Evolutionary conservation across 2,113 vertebrate species (phyloP), one percentile per base, ranked within the genome.

Genomic region (Reinhardtius hippoglossoides): DNA sequence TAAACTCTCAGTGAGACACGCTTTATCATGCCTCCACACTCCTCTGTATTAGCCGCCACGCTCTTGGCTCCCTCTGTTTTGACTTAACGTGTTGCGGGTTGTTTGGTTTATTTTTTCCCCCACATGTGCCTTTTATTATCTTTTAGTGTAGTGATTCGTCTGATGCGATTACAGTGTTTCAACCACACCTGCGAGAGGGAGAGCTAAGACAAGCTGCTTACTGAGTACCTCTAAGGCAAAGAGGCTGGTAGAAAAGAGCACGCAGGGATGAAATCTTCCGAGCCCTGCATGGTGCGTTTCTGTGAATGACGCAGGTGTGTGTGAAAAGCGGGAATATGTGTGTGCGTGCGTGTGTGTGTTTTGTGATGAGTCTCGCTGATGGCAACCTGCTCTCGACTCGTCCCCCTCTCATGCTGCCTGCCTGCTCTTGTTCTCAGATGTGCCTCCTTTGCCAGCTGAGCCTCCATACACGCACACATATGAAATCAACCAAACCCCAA

Each of bases 301-400:
- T 84, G 75, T 24, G 75, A 83, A 77, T 54, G 52, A 57, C 62
- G 10, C 66, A 24, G 76, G 16, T n/a, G 74, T 69, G 75, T 72
- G 70, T 80, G 77, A 83, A 62, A 63, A 64, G 31, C n/a, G 78
- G 40, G 31, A 74, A 72, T 78, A 31, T 16, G 2, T 27, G 8
- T 15, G 24, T 8, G 56, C 7, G 24, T 58, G 56, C 14, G 24
- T 67, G 82, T 74, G 58, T 67, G 73, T 23, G 72, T 81, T 23
- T 70, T 81, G 70, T 73, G 90, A 90, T 86, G 74, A 86, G 83
- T 87, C 89, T 80, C 35, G 59, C 84, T 89, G 90, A 90, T 92
- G 50, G 88, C 84, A 89, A 85, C 90, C 85, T 89, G 88, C 89
- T 89, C 88, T 89, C 78, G 85, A 85, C 70, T 89, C 83, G 70